Evolutionary conservation across 2,888 invertebrate genomes (phyloP).

Genomic region (Hyposoter dolosus): DNA sequence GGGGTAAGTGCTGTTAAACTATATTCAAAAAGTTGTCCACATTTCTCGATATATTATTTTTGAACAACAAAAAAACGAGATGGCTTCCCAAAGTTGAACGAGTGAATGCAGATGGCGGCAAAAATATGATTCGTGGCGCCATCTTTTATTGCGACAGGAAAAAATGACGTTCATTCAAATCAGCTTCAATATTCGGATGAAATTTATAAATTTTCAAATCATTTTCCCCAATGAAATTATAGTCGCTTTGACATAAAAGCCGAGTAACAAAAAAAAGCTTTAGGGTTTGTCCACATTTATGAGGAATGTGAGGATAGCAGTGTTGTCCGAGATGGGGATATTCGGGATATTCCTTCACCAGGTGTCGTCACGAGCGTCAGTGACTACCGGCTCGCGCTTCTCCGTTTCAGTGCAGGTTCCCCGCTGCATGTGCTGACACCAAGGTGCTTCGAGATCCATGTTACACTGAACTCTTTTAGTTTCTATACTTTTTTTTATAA

Average conservation of each 20-base stretch:
- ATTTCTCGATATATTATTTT: no score
- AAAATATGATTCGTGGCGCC: not conserved
- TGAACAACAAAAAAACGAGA: no score
- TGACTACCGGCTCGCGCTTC: constrained; percentile 63
- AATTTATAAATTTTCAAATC: not conserved
- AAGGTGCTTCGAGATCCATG: constrained; percentile 77
- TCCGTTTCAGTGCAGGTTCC: constrained; percentile 74
- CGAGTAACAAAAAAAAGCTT: not conserved
- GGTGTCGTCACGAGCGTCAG: constrained; percentile 31
- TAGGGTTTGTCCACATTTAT: not conserved
- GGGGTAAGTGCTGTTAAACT: no score
- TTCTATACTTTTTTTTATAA: constrained; percentile 73
- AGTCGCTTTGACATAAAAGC: not conserved
- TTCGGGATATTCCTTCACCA: constrained; percentile 15
- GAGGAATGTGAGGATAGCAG: not conserved
- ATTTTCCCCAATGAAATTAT: not conserved
- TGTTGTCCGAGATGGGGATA: not conserved
- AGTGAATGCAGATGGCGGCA: not conserved
- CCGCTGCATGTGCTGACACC: constrained; percentile 78
- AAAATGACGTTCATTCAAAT: not conserved
- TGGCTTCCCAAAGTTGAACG: not conserved
- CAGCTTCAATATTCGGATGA: not conserved
- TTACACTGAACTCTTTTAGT: constrained; percentile 76
- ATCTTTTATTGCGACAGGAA: not conserved
- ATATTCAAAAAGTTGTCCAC: no score